Evolutionary conservation across 1,140 invertebrate species (phyloP), one percentile per base, ranked within the genome.

Genomic region (Saccostrea echinata): DNA sequence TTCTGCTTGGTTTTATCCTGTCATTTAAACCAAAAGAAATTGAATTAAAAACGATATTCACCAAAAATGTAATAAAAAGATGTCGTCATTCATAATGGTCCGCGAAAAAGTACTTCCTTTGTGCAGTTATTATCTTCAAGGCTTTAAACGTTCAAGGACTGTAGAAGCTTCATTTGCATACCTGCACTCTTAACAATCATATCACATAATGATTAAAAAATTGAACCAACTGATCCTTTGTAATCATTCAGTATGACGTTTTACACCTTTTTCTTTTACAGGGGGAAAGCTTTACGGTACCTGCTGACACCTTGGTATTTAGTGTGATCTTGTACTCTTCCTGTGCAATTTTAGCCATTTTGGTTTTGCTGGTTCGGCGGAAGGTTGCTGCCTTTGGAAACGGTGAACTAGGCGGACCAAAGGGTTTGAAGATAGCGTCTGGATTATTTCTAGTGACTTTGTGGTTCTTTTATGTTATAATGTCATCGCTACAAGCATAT

Each of bases 331-430:
- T 96, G 52, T 97, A 96, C 93, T 94, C 96, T 4, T 94, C 95
- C 3, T 93, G 94, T 68, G 95, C 96, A 3, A 86, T 96, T n/a
- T 43, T 96, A 4, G 95, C 95, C 43, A 94, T 96, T 11, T 85
- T 90, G 0, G 51, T 96, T 4, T 90, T 97, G 0, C 86, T 96
- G 18, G 27, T 95, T 87, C 92, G 96, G 90, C 95, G 94, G 30
- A 88, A 85, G 64, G 33, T 96, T 24, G 83, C 89, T 1, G 43
- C 94, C 13, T 96, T 96, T 91, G 96, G 96, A n/a, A 95, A 95
- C 84, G 96, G 95, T 18, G 96, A 97, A 93, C 94, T 97, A 3
- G 96, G 96, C 27, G 96, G 96, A 21, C 95, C 95, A 16, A 88
- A 84, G 6, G 87, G 88, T 6, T 81, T 93, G 1, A 96, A 95